Evolutionary conservation across 2,888 invertebrate species (phyloP).

Genomic region (Subacronicta megacephala): DNA sequence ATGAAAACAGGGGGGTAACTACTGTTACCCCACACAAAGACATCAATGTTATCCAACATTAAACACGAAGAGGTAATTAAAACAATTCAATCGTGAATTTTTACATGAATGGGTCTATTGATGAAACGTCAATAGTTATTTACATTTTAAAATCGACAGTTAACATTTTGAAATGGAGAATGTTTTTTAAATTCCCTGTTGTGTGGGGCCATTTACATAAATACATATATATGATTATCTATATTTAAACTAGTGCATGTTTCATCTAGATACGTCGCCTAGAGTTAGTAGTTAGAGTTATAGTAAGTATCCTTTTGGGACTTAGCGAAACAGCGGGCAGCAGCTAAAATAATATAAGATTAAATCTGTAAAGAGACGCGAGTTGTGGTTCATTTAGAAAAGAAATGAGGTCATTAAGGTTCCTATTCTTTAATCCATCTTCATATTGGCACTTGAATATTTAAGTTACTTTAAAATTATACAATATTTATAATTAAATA

Average conservation of each 20-base stretch:
- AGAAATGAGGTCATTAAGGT: constrained; percentile 25
- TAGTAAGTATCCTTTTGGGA: too few relatives aligned
- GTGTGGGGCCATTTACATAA: too few relatives aligned
- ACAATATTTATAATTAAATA: too few relatives aligned
- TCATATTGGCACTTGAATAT: constrained; percentile 37
- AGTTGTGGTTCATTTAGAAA: too few relatives aligned
- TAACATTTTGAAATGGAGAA: background rate
- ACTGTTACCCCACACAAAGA: constrained; percentile 24
- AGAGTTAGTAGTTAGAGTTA: too few relatives aligned
- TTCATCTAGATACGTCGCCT: too few relatives aligned
- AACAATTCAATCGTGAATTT: constrained; percentile 20
- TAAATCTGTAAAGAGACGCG: background rate
- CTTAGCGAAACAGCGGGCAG: too few relatives aligned
- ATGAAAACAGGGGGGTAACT: constrained; percentile 45
- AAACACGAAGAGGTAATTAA: constrained; percentile 14
- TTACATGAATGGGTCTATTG: constrained; percentile 4
- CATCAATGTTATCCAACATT: constrained; percentile 21
- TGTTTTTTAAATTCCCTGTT: too few relatives aligned
- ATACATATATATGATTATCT: too few relatives aligned
- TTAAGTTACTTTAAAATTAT: too few relatives aligned
- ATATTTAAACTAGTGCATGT: too few relatives aligned
- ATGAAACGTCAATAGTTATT: constrained; percentile 20
- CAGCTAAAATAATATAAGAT: too few relatives aligned
- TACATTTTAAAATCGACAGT: background rate
- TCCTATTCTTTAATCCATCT: constrained; percentile 35